phyloP scores from a whole-genome alignment of 1,140 invertebrate species.

The Papilio polyxenes region DNA sequence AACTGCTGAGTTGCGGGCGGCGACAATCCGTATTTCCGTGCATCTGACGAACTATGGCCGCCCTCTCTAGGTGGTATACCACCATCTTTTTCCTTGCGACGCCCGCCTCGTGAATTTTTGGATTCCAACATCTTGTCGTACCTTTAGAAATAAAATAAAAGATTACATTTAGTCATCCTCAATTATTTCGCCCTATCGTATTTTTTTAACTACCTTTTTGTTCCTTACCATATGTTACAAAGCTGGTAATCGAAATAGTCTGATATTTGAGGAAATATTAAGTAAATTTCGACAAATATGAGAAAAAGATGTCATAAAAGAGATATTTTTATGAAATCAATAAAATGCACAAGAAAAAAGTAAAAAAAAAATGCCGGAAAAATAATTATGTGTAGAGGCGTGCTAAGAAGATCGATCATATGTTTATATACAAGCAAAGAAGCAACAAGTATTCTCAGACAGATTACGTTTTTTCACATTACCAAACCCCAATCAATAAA shows the following conservation, averaged over 20 bases:
- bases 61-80: background rate
- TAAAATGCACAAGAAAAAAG: background rate
- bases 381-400: background rate
- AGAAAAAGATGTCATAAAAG: background rate
- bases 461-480: background rate
- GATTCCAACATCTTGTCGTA: conserved; percentile 86
- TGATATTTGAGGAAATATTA: background rate
- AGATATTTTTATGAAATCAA: background rate
- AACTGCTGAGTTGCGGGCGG: conserved; percentile 92
- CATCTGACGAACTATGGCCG: background rate
- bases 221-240: background rate
- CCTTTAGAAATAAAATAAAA: conserved; percentile 76
- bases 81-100: background rate
- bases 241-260: background rate
- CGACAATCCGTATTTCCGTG: conserved; percentile 45
- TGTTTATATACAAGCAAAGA: background rate
- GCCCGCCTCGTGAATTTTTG: conserved; percentile 81
- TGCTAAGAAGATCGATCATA: background rate
- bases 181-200: too few species aligned
- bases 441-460: background rate
- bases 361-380: background rate
- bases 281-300: background rate
- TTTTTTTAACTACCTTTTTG: background rate
- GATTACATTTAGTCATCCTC: background rate
- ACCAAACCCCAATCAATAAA: background rate